Percentiles rank a stretch among this genome's conserved stretches.
Evolutionary conservation across 2,888 invertebrate genomes (phyloP).

Genomic region (Cheilosia impressa): DNA sequence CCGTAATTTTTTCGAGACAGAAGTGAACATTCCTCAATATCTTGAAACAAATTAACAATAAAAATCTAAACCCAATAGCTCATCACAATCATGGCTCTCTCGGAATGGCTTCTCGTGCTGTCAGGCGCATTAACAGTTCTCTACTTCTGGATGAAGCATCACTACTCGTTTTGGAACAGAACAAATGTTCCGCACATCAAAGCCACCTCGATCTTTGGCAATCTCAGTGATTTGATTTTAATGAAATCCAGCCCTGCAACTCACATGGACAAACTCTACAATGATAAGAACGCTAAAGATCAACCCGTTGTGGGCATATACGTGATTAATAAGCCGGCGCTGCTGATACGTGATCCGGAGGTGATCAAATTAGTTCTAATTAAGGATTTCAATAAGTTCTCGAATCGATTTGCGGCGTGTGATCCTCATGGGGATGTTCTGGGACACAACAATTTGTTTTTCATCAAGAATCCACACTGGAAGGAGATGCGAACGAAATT

Average conservation of each 20-base stretch:
- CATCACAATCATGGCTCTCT: constrained; percentile 76
- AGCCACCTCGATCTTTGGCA: constrained; percentile 83
- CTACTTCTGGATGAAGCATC: constrained; percentile 82
- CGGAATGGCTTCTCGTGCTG: constrained; percentile 77
- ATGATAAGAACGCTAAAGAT: constrained; percentile 77
- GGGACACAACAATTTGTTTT: constrained; percentile 83
- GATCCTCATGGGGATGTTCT: constrained; percentile 82
- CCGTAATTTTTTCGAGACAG: too few species aligned
- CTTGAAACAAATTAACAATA: too few species aligned
- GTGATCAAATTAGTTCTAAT: constrained; percentile 83
- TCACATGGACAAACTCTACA: constrained; percentile 82
- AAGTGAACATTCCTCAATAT: too few species aligned
- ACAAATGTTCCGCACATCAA: constrained; percentile 81
- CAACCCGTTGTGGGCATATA: constrained; percentile 82
- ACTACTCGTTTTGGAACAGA: constrained; percentile 80
- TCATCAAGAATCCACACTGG: constrained; percentile 83
- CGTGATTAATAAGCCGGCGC: constrained; percentile 83
- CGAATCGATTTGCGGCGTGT: constrained; percentile 77
- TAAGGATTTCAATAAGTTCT: constrained; percentile 84
- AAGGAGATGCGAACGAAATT: constrained; percentile 83
- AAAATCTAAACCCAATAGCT: background rate
- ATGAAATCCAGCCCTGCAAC: constrained; percentile 79
- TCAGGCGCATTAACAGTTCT: constrained; percentile 73
- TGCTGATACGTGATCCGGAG: constrained; percentile 84
- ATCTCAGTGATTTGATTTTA: constrained; percentile 80